Evolutionary conservation across 37 sponge, comb jelly and placozoan genomes (phyloP).

Genomic region (Mnemiopsis leidyi): DNA sequence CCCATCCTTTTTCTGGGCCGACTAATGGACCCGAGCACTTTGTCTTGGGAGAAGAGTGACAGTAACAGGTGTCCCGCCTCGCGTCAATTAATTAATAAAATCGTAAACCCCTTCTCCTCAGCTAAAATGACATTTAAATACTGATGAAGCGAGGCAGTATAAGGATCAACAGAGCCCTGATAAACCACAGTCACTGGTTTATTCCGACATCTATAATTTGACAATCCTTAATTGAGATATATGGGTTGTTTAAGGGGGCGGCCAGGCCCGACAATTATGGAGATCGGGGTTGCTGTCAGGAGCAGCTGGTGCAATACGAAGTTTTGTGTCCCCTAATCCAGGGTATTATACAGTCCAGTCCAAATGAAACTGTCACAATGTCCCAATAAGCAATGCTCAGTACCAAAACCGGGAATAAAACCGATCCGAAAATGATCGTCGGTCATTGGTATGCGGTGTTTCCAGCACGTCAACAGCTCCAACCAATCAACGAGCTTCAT

Average conservation of each 20-base stretch:
- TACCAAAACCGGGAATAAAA: background rate
- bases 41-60: background rate
- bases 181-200: background rate
- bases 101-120: background rate
- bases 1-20: background rate
- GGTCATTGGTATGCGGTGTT: background rate
- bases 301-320: constrained; percentile 3
- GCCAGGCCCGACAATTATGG: background rate
- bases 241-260: background rate
- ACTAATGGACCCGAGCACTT: background rate
- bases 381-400: background rate
- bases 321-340: constrained; percentile 37
- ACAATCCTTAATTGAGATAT: constrained; percentile 19
- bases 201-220: constrained; percentile 59
- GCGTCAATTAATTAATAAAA: constrained; percentile 5
- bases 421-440: background rate
- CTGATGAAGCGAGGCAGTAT: background rate
- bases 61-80: background rate
- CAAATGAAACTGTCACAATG: background rate
- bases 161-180: background rate
- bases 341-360: constrained; percentile 1
- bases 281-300: background rate
- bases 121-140: background rate
- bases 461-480: background rate
- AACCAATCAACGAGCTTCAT: background rate